These are phyloP conservation scores for Pogoniulus pusillus DNA, from an alignment of 2,797 vertebrate species.

Conservation along the genomic window DNA sequence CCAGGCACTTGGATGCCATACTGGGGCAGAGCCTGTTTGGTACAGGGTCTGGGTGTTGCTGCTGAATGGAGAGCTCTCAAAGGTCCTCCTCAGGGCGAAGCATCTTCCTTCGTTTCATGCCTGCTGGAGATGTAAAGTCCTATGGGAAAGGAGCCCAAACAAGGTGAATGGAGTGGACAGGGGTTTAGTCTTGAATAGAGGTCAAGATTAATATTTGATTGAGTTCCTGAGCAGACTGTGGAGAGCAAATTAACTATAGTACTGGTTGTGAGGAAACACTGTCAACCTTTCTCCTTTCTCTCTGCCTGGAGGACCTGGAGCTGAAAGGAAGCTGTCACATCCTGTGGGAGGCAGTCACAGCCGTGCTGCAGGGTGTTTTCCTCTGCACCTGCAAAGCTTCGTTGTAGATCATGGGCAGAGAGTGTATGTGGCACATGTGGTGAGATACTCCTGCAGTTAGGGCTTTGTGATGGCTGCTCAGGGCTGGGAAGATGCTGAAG, in stretches of 20 bases:
- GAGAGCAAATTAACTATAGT: neutral
- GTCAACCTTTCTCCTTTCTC: neutral
- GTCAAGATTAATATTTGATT: neutral
- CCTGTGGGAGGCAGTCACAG: neutral
- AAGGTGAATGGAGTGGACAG: neutral
- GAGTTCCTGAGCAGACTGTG: neutral
- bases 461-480: neutral
- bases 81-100: neutral
- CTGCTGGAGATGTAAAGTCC: neutral
- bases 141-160: neutral
- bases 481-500: accelerated
- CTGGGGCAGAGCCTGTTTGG: neutral
- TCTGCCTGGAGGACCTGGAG: neutral
- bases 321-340: neutral
- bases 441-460: neutral
- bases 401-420: neutral
- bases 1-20: accelerated
- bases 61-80: neutral
- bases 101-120: neutral
- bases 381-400: neutral
- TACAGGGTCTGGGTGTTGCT: neutral
- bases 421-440: accelerated
- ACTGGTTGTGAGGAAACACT: neutral
- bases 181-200: neutral
- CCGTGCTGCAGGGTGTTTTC: neutral